Percentiles rank a stretch among this genome's conserved stretches.
Conservation (phyloP, 2,797 vertebrate genomes). For the Mus caroli region DNA sequence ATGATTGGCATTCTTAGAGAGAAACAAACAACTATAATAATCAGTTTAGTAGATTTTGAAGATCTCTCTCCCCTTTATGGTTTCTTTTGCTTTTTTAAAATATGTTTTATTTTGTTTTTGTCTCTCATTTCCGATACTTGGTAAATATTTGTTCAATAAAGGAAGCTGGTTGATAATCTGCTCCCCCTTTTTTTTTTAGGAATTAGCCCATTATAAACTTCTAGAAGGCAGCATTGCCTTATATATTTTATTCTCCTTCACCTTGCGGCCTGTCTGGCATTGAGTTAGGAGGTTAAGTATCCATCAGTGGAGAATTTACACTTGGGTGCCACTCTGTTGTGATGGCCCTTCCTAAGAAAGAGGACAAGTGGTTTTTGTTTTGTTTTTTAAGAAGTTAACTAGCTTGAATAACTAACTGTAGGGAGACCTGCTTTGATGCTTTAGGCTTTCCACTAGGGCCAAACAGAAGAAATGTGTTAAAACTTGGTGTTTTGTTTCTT, state of each 20-base stretch:
- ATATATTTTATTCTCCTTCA: neutral
- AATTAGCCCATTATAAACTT: constrained; percentile 10
- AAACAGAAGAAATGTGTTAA: constrained; percentile 48
- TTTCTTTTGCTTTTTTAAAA: constrained; percentile 2
- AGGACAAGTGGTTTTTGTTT: neutral
- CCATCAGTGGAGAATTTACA: neutral
- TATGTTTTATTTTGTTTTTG: neutral
- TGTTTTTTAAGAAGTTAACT: neutral
- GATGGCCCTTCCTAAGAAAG: neutral
- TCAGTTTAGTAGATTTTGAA: constrained; percentile 54
- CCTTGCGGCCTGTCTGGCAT: neutral
- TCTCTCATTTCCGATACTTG: constrained; percentile 11
- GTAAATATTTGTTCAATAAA: constrained; percentile 50
- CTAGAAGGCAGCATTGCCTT: constrained; percentile 32
- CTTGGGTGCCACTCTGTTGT: neutral
- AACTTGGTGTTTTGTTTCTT: constrained; percentile 60
- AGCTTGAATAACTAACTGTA: neutral
- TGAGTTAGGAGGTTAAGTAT: constrained; percentile 9
- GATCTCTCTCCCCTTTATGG: neutral
- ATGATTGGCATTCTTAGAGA: constrained; percentile 63
- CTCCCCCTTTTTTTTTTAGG: neutral
- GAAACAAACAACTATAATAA: constrained; percentile 38
- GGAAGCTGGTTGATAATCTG: neutral
- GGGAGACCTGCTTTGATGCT: neutral
- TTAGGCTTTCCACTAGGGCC: neutral